These are phyloP conservation scores for Daboia siamensis DNA, from an alignment of 2,113 vertebrate genomes.

Conservation along the genomic window DNA sequence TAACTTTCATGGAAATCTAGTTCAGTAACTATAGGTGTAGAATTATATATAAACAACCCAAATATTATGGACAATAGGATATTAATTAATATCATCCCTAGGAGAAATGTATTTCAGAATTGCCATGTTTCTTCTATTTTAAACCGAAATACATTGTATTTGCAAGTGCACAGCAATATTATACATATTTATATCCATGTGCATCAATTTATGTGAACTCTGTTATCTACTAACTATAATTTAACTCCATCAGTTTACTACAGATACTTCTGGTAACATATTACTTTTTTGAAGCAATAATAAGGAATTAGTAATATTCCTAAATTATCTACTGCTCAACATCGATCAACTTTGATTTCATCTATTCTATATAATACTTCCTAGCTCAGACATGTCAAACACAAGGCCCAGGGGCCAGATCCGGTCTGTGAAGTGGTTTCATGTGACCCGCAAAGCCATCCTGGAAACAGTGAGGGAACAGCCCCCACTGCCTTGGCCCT, in stretches of 20 bases:
- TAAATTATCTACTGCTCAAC: background rate
- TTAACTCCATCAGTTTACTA: background rate
- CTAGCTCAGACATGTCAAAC: no score
- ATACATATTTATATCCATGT: background rate
- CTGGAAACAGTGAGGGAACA: no score
- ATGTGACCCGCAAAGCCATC: no score
- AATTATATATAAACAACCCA: slow-evolving; percentile 4
- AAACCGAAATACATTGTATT: background rate
- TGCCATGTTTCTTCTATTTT: background rate
- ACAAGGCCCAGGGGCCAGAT: no score
- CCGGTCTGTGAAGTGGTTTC: no score
- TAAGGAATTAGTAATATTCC: background rate
- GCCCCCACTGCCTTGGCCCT: no score
- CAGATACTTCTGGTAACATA: background rate
- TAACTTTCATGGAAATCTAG: background rate
- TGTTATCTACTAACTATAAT: background rate
- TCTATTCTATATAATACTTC: background rate
- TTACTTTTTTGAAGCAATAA: background rate
- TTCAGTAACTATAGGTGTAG: background rate
- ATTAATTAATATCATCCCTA: background rate
- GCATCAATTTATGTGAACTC: background rate
- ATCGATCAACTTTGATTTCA: background rate
- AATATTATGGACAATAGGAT: background rate
- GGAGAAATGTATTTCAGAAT: background rate
- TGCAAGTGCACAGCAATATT: background rate